Conservation (phyloP, 1,140 invertebrate genomes). For the Drosophila burlai region DNA sequence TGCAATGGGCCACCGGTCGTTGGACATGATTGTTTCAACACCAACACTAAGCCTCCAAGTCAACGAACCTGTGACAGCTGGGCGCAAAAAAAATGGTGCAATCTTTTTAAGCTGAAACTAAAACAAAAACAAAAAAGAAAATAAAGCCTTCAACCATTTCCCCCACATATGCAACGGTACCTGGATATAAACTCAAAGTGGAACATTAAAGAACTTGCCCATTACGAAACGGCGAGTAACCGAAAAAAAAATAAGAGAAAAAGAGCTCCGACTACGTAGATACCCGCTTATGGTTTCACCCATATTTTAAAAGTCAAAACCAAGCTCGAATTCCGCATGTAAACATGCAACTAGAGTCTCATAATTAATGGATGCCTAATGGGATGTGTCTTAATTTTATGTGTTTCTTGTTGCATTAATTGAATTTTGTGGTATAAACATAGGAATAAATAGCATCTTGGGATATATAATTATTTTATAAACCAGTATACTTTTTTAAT, state of each 20-base stretch:
- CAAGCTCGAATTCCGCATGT: constrained; percentile 1
- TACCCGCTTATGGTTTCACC: constrained; percentile 28
- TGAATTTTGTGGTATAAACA: constrained; percentile 13
- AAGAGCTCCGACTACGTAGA: constrained; percentile 13
- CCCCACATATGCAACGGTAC: constrained; percentile 69
- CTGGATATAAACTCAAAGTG: constrained; percentile 68
- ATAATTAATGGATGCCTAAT: constrained; percentile 32
- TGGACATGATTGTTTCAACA: constrained; percentile 79
- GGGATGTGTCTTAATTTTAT: constrained; percentile 9
- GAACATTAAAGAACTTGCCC: constrained; percentile 63
- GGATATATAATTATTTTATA: not conserved
- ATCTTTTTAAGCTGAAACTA: constrained; percentile 38
- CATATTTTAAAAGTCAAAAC: constrained; percentile 17
- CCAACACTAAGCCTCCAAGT: constrained; percentile 49
- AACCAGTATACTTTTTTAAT: not conserved
- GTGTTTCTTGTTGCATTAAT: constrained; percentile 14
- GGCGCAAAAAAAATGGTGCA: constrained; percentile 62
- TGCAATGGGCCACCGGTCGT: constrained; percentile 65
- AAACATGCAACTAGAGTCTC: constrained; percentile 21
- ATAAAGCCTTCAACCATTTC: constrained; percentile 37
- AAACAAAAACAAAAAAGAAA: constrained; percentile 19
- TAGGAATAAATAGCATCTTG: not conserved
- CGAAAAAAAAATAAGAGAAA: constrained; percentile 29
- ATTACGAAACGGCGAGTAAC: constrained; percentile 57
- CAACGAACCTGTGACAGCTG: constrained; percentile 81